These are phyloP conservation scores for Oenanthe oenanthe DNA, from an alignment of 2,113 vertebrate species.

Conservation along the genomic window DNA sequence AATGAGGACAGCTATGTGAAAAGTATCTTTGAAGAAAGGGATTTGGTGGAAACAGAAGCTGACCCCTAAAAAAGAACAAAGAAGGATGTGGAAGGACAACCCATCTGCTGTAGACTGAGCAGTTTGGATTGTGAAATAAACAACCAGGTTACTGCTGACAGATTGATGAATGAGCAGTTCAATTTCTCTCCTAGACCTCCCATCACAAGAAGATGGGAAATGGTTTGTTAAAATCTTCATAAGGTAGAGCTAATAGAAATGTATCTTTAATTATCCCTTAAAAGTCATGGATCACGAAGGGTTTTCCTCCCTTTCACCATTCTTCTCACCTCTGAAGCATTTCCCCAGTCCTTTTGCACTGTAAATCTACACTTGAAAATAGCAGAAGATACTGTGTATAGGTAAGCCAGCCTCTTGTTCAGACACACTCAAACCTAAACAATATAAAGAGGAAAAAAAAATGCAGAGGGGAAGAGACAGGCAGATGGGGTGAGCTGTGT, in stretches of 20 bases:
- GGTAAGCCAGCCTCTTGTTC: neutral
- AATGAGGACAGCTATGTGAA: neutral
- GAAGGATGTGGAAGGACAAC: neutral
- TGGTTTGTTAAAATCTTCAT: neutral
- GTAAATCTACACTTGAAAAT: neutral
- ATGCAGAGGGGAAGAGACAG: neutral
- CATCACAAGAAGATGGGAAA: neutral
- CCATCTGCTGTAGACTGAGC: neutral
- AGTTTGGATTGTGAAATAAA: neutral
- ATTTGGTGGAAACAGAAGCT: neutral
- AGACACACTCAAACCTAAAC: constrained; percentile 20
- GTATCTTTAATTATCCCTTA: neutral
- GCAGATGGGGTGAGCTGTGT: constrained; percentile 3
- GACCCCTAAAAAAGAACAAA: neutral
- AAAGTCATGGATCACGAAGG: neutral
- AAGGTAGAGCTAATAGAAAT: neutral
- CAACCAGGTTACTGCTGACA: neutral
- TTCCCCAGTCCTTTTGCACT: neutral
- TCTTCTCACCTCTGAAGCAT: neutral
- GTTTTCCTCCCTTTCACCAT: neutral
- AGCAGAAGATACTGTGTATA: neutral
- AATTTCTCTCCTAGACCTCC: neutral
- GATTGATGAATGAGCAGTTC: neutral
- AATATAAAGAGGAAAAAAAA: neutral
- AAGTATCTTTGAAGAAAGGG: neutral